Conservation (phyloP, 2,113 vertebrate species). For the Myiagra hebetior region DNA sequence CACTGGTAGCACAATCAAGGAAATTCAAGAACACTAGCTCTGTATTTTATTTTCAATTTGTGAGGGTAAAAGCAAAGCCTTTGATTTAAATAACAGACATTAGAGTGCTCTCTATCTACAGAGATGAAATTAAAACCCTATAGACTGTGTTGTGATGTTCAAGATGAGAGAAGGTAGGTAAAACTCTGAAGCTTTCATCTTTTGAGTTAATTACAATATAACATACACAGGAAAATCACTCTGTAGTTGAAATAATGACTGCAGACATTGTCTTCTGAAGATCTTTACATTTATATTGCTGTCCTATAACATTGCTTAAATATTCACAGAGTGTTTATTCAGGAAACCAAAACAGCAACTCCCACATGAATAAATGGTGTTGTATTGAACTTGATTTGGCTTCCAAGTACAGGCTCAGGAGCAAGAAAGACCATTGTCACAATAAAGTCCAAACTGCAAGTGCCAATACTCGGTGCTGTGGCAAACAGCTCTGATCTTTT, state of each 20-base stretch:
- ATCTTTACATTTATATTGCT: conserved; percentile 37
- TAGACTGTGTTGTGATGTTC: conserved; percentile 43
- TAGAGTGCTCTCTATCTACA: conserved; percentile 41
- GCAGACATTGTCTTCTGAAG: conserved; percentile 51
- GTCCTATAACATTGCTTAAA: not conserved
- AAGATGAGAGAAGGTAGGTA: conserved; percentile 66
- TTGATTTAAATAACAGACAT: conserved; percentile 70
- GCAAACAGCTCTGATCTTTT: not conserved
- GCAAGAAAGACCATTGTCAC: not conserved
- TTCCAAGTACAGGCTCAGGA: not conserved
- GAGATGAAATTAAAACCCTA: conserved; percentile 41
- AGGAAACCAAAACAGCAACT: conserved; percentile 10
- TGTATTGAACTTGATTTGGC: not conserved
- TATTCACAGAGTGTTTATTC: conserved; percentile 17
- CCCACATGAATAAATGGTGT: not conserved
- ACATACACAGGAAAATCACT: conserved; percentile 14
- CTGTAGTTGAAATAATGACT: conserved; percentile 46
- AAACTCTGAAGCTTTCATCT: conserved; percentile 73
- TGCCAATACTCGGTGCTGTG: not conserved
- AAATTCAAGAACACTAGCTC: conserved; percentile 49
- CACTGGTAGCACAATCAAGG: conserved; percentile 31
- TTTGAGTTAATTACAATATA: conserved; percentile 49
- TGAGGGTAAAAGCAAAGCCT: conserved; percentile 56
- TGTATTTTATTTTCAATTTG: conserved; percentile 31
- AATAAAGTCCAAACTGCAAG: not conserved